Conservation (phyloP, 2,113 vertebrate species). For the Camarhynchus parvulus region DNA sequence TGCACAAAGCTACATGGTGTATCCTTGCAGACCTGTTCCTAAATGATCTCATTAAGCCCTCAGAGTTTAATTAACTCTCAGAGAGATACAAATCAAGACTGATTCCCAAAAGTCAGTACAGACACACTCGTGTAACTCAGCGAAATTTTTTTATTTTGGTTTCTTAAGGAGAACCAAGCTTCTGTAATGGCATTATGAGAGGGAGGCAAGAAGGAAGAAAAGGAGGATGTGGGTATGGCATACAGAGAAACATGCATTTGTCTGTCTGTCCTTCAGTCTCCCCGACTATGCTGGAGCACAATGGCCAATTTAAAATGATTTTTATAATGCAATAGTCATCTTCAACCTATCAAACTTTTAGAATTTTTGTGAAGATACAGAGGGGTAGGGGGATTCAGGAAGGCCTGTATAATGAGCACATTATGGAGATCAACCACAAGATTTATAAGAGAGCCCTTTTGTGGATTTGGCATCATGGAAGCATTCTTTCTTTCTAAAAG, state of each 20-base stretch:
- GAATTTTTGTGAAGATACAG: neutral
- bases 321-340: neutral
- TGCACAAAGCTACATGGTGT: neutral
- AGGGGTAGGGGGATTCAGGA: neutral
- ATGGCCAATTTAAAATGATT: neutral
- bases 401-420: neutral
- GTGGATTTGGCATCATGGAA: neutral
- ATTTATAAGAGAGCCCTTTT: neutral
- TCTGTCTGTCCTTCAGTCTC: neutral
- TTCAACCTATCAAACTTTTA: neutral
- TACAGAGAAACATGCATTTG: neutral
- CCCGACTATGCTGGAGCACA: neutral
- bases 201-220: neutral
- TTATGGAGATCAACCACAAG: neutral
- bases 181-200: neutral
- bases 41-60: neutral
- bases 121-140: neutral
- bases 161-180: neutral
- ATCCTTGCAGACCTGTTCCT: neutral
- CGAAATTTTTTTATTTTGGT: neutral
- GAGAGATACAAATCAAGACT: neutral
- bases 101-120: neutral
- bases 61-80: conserved; percentile 37
- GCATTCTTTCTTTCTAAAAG: neutral
- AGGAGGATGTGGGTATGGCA: neutral